Conservation (phyloP, 2,797 vertebrate species). For the Acanthurus lineatus region DNA sequence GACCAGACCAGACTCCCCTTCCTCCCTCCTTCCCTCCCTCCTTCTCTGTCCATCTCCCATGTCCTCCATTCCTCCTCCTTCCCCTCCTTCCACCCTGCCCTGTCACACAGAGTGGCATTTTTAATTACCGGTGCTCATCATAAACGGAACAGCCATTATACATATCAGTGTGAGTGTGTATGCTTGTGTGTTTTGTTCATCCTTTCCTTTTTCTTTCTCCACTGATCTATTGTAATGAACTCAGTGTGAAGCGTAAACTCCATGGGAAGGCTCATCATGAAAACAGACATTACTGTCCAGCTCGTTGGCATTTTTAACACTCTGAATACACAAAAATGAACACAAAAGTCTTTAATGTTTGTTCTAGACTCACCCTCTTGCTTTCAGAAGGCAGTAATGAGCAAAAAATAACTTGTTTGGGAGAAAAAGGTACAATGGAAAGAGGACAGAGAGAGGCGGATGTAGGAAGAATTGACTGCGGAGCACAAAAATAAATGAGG, state of each 20-base stretch:
- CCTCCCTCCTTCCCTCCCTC: constrained; percentile 2
- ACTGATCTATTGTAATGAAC: constrained; percentile 66
- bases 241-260: constrained; percentile 44
- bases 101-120: constrained; percentile 77
- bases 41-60: constrained; percentile 55
- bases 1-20: constrained; percentile 63
- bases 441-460: constrained; percentile 16
- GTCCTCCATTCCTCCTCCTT: constrained; percentile 21
- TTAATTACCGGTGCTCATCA: constrained; percentile 80
- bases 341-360: constrained; percentile 55
- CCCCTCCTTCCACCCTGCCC: constrained; percentile 33
- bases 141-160: constrained; percentile 61
- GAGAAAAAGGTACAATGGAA: background rate
- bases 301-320: constrained; percentile 44
- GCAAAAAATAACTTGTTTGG: constrained; percentile 41
- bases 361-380: constrained; percentile 45
- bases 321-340: constrained; percentile 51
- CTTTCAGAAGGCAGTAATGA: constrained; percentile 59
- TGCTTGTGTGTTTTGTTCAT: constrained; percentile 31
- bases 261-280: constrained; percentile 55
- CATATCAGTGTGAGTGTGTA: constrained; percentile 40
- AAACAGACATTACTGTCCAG: constrained; percentile 48
- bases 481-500: constrained; percentile 38
- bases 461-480: background rate
- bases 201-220: constrained; percentile 38